Conservation (phyloP, 2,797 vertebrate genomes). For the Sphaeramia orbicularis region DNA sequence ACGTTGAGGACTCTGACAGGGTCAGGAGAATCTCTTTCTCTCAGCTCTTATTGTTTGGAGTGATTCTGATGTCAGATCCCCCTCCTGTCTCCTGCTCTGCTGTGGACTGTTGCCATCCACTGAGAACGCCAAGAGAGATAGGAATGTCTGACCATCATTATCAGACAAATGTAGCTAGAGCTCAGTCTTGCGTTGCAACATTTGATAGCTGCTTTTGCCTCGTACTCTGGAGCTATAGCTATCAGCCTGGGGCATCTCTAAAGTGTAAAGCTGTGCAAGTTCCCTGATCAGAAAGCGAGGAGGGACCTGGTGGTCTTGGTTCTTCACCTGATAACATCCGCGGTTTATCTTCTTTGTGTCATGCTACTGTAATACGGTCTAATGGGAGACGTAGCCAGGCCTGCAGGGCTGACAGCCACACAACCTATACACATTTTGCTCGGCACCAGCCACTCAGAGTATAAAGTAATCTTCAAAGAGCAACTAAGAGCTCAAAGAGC, state of each 20-base stretch:
- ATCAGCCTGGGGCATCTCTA: constrained; percentile 66
- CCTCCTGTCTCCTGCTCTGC: constrained; percentile 41
- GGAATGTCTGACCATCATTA: constrained; percentile 66
- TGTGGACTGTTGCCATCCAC: constrained; percentile 45
- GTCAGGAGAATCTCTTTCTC: constrained; percentile 51
- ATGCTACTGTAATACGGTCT: constrained; percentile 76
- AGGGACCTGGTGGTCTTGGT: constrained; percentile 41
- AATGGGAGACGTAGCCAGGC: constrained; percentile 48
- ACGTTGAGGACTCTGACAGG: constrained; percentile 60
- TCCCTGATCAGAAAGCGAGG: constrained; percentile 64
- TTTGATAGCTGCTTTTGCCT: constrained; percentile 49
- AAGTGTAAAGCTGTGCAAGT: constrained; percentile 54
- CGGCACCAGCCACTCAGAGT: constrained; percentile 62
- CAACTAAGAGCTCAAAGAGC: constrained; percentile 15
- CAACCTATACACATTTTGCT: constrained; percentile 59
- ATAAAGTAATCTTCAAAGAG: constrained; percentile 50
- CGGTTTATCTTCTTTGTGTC: constrained; percentile 78
- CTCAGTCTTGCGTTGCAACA: constrained; percentile 55
- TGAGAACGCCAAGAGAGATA: constrained; percentile 47
- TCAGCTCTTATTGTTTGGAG: constrained; percentile 35
- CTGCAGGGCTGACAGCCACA: constrained; percentile 63
- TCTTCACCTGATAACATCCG: constrained; percentile 72
- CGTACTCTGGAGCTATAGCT: constrained; percentile 38
- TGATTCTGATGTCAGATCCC: constrained; percentile 49
- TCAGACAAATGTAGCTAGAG: constrained; percentile 61